Conservation (phyloP, 2,113 vertebrate species). For the Planiliza haematocheilus region DNA sequence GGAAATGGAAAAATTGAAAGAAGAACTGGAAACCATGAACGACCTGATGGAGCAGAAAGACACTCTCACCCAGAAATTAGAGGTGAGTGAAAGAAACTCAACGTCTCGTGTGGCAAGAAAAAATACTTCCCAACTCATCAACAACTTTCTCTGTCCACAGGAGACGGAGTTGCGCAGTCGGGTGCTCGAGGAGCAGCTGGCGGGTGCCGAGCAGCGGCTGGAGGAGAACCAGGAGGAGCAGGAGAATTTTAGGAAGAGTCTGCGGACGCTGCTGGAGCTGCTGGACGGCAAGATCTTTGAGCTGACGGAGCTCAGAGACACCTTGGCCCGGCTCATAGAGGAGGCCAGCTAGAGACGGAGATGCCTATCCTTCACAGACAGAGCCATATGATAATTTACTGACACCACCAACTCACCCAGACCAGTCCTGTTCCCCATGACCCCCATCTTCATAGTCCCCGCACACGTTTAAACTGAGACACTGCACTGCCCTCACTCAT, state of each 20-base stretch:
- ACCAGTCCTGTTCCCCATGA: not conserved
- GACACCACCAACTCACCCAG: slow-evolving; percentile 4
- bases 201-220: slow-evolving; percentile 94
- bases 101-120: no score
- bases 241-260: slow-evolving; percentile 97
- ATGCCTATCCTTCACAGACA: slow-evolving; percentile 53
- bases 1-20: slow-evolving; percentile 98
- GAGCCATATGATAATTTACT: slow-evolving; percentile 74
- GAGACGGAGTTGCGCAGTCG: slow-evolving; percentile 95
- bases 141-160: slow-evolving; percentile 78
- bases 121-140: not conserved
- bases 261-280: slow-evolving; percentile 98
- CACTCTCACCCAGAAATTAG: slow-evolving; percentile 92
- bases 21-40: slow-evolving; percentile 96
- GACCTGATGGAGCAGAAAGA: slow-evolving; percentile 96
- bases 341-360: slow-evolving; percentile 92
- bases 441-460: slow-evolving; percentile 9
- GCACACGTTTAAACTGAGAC: slow-evolving; percentile 47
- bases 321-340: slow-evolving; percentile 95
- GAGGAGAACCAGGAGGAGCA: slow-evolving; percentile 97
- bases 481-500: slow-evolving; percentile 66
- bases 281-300: slow-evolving; percentile 99
- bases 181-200: slow-evolving; percentile 94
- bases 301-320: slow-evolving; percentile 97
- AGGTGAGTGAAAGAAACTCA: slow-evolving; percentile 79